A percentile compares a stretch with the other conserved stretches of the same genome.
Conservation (phyloP, 2,888 invertebrate genomes). For the Megastigmus dorsalis region DNA sequence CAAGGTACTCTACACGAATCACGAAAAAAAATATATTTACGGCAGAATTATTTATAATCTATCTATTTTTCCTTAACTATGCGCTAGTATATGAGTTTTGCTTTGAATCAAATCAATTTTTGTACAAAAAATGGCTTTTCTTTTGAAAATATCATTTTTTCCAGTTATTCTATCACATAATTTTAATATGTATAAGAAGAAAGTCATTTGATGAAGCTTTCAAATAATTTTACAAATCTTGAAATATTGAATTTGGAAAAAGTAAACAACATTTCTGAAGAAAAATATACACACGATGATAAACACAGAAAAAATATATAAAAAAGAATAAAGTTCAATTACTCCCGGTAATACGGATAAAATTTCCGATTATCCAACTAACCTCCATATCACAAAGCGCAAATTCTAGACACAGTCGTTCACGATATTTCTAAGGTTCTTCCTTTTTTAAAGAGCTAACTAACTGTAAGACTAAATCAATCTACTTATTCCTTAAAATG, state of each 20-base stretch:
- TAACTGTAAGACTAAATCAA: slow-evolving; percentile 52
- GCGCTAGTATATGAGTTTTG: slow-evolving; percentile 43
- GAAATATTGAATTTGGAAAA: slow-evolving; percentile 19
- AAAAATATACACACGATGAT: not conserved
- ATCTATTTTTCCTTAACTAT: slow-evolving; percentile 46
- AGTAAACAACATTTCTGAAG: not conserved
- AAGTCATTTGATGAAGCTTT: slow-evolving; percentile 19
- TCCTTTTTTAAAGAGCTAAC: slow-evolving; percentile 46
- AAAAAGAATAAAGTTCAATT: slow-evolving; percentile 21
- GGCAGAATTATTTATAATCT: slow-evolving; percentile 48
- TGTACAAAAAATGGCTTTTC: slow-evolving; percentile 35
- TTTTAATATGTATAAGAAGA: slow-evolving; percentile 34
- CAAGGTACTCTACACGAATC: slow-evolving; percentile 15
- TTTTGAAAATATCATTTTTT: slow-evolving; percentile 37
- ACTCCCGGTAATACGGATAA: slow-evolving; percentile 8
- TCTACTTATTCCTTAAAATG: slow-evolving; percentile 50
- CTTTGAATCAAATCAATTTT: slow-evolving; percentile 33
- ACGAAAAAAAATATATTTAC: slow-evolving; percentile 46
- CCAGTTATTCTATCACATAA: slow-evolving; percentile 7
- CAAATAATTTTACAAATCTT: not conserved
- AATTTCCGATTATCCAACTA: slow-evolving; percentile 25
- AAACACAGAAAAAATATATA: slow-evolving; percentile 10
- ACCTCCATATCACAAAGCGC: slow-evolving; percentile 48
- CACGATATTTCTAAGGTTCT: slow-evolving; percentile 35
- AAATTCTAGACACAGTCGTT: slow-evolving; percentile 48